phyloP scores from a whole-genome alignment of 2,797 vertebrate species.

The Botia kubotai region DNA sequence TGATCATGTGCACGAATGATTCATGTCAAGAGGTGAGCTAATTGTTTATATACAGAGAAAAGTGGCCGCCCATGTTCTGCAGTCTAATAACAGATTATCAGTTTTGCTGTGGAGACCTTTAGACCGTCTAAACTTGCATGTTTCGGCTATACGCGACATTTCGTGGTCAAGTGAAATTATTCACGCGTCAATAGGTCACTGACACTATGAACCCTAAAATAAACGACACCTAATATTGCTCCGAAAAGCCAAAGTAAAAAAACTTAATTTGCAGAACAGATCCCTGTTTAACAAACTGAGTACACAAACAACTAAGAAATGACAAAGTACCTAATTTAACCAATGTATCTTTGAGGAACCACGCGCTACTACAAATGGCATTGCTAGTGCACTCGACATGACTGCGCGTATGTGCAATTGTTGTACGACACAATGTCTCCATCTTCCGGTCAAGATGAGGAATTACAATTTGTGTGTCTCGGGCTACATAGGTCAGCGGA shows the following conservation, averaged over 20 bases:
- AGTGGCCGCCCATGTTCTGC: slow-evolving; percentile 73
- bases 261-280: too few species aligned
- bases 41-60: slow-evolving; percentile 63
- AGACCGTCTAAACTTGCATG: background rate
- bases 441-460: background rate
- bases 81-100: slow-evolving; percentile 5
- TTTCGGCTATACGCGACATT: slow-evolving; percentile 18
- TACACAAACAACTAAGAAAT: background rate
- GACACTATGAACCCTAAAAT: background rate
- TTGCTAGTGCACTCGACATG: background rate
- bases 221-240: background rate
- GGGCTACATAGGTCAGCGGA: too few species aligned
- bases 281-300: background rate
- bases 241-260: background rate
- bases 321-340: background rate
- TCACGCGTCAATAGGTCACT: background rate
- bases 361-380: background rate
- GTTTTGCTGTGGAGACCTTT: background rate
- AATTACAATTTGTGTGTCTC: background rate
- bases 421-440: slow-evolving; percentile 16
- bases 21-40: slow-evolving; percentile 32
- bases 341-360: background rate
- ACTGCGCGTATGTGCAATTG: background rate
- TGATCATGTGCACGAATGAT: slow-evolving; percentile 22
- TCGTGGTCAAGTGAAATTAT: background rate